These are phyloP conservation scores for Scotopteryx bipunctaria DNA, from an alignment of 2,888 invertebrate species.

Conservation along the genomic window DNA sequence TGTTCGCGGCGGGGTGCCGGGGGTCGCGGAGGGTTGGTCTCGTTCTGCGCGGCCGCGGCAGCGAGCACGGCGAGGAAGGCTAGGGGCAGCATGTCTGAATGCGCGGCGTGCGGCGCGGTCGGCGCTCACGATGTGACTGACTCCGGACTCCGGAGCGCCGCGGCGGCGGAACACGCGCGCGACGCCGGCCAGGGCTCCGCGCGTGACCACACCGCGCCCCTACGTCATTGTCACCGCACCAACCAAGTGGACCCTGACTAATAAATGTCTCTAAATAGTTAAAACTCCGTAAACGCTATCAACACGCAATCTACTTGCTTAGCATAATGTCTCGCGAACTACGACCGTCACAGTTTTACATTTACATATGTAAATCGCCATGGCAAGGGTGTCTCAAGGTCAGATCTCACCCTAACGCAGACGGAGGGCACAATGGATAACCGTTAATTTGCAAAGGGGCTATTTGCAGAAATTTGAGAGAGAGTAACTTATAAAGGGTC, in stretches of 20 bases:
- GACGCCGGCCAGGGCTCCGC: slow-evolving; percentile 43
- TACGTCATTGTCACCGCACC: slow-evolving; percentile 44
- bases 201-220: slow-evolving; percentile 57
- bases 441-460: slow-evolving; percentile 23
- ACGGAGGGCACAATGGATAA: slow-evolving; percentile 56
- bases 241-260: slow-evolving; percentile 53
- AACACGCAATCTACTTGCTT: slow-evolving; percentile 37
- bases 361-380: slow-evolving; percentile 30
- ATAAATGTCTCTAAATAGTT: slow-evolving; percentile 38
- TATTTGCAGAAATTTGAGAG: background rate
- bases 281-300: slow-evolving; percentile 38
- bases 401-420: slow-evolving; percentile 66
- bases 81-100: slow-evolving; percentile 59
- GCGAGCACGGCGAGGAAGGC: slow-evolving; percentile 62
- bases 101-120: slow-evolving; percentile 64
- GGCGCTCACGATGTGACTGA: slow-evolving; percentile 68
- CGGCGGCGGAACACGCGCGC: slow-evolving; percentile 41
- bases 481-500: background rate
- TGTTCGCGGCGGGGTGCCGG: slow-evolving; percentile 73
- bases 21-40: slow-evolving; percentile 53
- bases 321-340: slow-evolving; percentile 27
- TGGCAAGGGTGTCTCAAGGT: slow-evolving; percentile 60
- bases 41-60: slow-evolving; percentile 71
- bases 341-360: slow-evolving; percentile 22
- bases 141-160: slow-evolving; percentile 57